phyloP scores from a whole-genome alignment of 1,140 invertebrate species.

The Diorhabda elongata region DNA sequence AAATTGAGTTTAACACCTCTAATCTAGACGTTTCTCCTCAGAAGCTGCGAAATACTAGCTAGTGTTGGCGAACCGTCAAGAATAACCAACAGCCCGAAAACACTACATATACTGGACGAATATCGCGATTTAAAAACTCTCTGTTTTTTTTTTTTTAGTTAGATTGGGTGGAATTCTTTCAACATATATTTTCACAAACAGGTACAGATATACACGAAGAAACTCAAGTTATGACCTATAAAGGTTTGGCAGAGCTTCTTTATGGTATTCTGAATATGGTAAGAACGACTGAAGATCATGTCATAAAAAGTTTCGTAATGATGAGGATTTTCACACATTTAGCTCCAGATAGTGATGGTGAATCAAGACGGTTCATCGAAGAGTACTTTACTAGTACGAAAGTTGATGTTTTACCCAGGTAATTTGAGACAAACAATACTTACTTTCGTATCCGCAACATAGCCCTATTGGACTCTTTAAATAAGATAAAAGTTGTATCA shows the following conservation, averaged over 20 bases:
- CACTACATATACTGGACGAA: background rate
- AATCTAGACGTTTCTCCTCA: too few relatives aligned
- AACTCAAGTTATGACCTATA: conserved; percentile 23
- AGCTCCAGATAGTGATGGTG: conserved; percentile 36
- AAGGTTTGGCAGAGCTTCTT: conserved; percentile 15
- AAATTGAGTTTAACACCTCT: too few relatives aligned
- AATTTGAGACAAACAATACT: background rate
- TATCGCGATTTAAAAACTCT: too few relatives aligned
- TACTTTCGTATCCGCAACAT: background rate
- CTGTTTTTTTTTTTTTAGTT: conserved; percentile 33
- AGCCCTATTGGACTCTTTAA: too few relatives aligned
- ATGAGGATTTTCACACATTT: conserved; percentile 34
- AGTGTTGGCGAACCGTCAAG: too few relatives aligned
- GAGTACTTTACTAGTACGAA: conserved; percentile 27
- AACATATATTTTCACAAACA: conserved; percentile 27
- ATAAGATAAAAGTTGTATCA: too few relatives aligned
- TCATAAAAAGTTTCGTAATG: conserved; percentile 40
- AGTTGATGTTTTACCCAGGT: conserved; percentile 13
- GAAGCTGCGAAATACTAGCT: too few relatives aligned
- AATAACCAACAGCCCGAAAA: too few relatives aligned
- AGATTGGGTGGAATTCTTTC: conserved; percentile 40
- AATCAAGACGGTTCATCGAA: conserved; percentile 31
- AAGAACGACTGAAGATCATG: conserved; percentile 25
- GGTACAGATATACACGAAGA: conserved; percentile 30
- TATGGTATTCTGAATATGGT: conserved; percentile 39